Evolutionary conservation across 2,888 invertebrate species (phyloP).

Genomic region (Schizaphis graminum): DNA sequence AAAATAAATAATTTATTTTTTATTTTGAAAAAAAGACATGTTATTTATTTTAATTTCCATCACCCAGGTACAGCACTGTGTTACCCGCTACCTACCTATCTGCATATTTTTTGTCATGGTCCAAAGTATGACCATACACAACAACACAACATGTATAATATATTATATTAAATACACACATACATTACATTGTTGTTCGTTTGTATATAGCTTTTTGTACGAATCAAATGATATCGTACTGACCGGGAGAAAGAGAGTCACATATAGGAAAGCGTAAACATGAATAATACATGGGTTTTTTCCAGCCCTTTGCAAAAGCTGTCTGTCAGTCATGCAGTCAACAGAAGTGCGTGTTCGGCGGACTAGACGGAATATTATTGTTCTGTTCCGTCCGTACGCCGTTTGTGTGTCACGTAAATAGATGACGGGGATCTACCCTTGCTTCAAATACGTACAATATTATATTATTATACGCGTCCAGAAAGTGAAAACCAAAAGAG

Average conservation of each 20-base stretch:
- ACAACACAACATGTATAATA: too few species aligned
- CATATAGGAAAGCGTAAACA: conserved; percentile 16
- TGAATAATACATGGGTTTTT: conserved; percentile 50
- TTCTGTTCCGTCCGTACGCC: background rate
- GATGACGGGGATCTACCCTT: conserved; percentile 32
- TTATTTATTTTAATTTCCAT: background rate
- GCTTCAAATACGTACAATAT: background rate
- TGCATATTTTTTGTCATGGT: background rate
- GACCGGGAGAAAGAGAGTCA: conserved; percentile 28
- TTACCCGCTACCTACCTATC: background rate
- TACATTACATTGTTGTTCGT: background rate
- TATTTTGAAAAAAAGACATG: conserved; percentile 44
- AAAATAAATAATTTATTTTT: conserved; percentile 66
- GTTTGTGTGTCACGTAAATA: conserved; percentile 32
- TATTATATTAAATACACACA: background rate
- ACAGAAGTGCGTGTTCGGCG: conserved; percentile 56
- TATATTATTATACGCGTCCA: background rate
- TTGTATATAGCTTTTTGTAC: background rate
- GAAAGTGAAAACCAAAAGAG: conserved; percentile 39
- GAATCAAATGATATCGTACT: conserved; percentile 37
- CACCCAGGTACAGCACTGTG: background rate
- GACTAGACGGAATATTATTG: conserved; percentile 51
- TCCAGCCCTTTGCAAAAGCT: conserved; percentile 47
- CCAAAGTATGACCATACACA: too few species aligned
- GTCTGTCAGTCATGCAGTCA: conserved; percentile 51